Evolutionary conservation across 2,797 vertebrate species (phyloP).

Genomic region (Crax fasciolata): DNA sequence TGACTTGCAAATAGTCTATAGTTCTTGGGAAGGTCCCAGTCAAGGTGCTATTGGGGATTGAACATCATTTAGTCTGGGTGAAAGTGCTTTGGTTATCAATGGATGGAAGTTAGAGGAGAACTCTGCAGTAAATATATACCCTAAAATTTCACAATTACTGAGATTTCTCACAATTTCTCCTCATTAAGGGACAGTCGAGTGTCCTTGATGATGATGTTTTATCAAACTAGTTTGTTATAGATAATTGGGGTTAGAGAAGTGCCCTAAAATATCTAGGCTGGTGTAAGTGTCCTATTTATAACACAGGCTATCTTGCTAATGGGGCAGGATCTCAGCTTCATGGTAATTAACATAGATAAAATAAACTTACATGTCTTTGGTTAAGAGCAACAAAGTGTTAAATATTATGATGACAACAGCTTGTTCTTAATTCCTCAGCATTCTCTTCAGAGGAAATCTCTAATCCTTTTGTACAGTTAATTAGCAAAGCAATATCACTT

Average conservation of each 20-base stretch:
- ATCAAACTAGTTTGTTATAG: not conserved
- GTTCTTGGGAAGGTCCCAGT: not conserved
- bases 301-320: not conserved
- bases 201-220: not conserved
- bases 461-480: constrained; percentile 40
- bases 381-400: constrained; percentile 23
- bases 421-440: not conserved
- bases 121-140: not conserved
- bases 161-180: not conserved
- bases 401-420: not conserved
- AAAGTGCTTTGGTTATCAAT: not conserved
- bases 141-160: not conserved
- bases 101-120: not conserved
- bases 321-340: not conserved
- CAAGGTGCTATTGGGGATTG: not conserved
- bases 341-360: constrained; percentile 29
- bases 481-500: constrained; percentile 52
- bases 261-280: not conserved
- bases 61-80: not conserved
- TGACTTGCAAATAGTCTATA: not conserved
- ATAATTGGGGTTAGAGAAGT: constrained; percentile 18
- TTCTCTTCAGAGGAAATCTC: constrained; percentile 33
- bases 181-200: not conserved
- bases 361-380: constrained; percentile 30
- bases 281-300: not conserved